Conservation (phyloP, 1,140 invertebrate genomes). For the Tetragonula clypearis region DNA sequence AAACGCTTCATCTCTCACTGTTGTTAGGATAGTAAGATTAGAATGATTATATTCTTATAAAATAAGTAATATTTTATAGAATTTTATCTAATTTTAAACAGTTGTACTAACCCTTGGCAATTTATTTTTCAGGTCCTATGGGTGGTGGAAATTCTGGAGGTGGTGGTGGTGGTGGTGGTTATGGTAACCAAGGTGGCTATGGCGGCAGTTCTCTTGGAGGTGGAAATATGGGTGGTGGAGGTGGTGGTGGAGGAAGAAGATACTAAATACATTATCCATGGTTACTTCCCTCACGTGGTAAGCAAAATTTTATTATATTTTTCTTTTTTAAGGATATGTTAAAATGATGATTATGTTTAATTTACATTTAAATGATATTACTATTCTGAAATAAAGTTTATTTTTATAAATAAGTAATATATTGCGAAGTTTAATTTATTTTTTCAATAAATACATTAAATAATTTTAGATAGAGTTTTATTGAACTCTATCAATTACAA, state of each 20-base stretch:
- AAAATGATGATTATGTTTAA: conserved; percentile 15
- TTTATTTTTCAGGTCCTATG: conserved; percentile 68
- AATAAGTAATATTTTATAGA: background rate
- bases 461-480: background rate
- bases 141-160: conserved; percentile 80
- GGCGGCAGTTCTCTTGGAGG: conserved; percentile 74
- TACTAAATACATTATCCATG: conserved; percentile 68
- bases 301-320: conserved; percentile 55
- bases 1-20: background rate
- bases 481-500: background rate
- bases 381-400: background rate
- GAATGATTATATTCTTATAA: background rate
- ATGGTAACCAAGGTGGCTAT: conserved; percentile 79
- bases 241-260: conserved; percentile 74
- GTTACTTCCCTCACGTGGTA: conserved; percentile 70
- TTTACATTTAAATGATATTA: conserved; percentile 4
- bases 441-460: background rate
- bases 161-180: conserved; percentile 82
- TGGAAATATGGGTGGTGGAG: conserved; percentile 76
- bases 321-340: background rate
- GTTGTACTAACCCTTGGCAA: conserved; percentile 14
- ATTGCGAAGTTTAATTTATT: conserved; percentile 3
- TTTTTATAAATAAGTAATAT: background rate
- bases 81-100: background rate
- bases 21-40: background rate